A percentile compares a stretch with the other conserved stretches of the same genome.
phyloP scores from a whole-genome alignment of 2,888 invertebrate genomes.

The Frankliniella intonsa region DNA sequence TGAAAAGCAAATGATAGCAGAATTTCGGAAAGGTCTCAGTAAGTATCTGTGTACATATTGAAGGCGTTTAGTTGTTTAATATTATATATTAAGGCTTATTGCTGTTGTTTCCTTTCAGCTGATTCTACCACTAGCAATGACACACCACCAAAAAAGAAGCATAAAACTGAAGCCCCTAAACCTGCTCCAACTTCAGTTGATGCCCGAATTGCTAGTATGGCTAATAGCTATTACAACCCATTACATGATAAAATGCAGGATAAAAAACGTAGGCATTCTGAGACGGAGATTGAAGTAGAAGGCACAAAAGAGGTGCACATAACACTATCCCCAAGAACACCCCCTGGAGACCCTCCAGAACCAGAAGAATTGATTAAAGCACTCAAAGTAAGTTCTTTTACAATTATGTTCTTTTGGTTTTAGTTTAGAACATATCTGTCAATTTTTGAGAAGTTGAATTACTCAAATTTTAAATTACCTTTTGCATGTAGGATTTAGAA shows the following conservation, averaged over 20 bases:
- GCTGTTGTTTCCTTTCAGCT: conserved; percentile 12
- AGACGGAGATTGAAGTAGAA: conserved; percentile 56
- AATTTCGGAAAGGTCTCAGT: conserved; percentile 64
- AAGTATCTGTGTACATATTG: conserved; percentile 41
- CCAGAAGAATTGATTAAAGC: conserved; percentile 87
- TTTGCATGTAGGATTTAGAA: conserved; percentile 69
- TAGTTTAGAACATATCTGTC: conserved; percentile 82
- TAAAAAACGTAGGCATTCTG: conserved; percentile 50
- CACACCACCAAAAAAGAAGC: conserved; percentile 52
- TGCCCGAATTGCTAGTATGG: conserved; percentile 3
- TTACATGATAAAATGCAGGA: conserved; percentile 45
- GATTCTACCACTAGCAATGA: conserved; percentile 42
- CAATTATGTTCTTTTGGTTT: conserved; percentile 48
- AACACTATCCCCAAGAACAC: conserved; percentile 72
- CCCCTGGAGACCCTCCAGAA: conserved; percentile 82
- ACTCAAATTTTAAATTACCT: conserved; percentile 44
- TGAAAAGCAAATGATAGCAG: conserved; percentile 70
- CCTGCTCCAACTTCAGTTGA: conserved; percentile 11
- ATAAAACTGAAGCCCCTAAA: conserved; percentile 46
- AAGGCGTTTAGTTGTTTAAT: conserved; percentile 33
- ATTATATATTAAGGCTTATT: not conserved
- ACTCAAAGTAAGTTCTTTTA: conserved; percentile 48
- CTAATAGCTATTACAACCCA: not conserved
- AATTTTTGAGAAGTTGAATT: not conserved
- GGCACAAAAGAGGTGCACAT: conserved; percentile 72